Evolutionary conservation across 2,888 invertebrate genomes (phyloP), one percentile per base, ranked within the genome.

Genomic region (Spodoptera picta): DNA sequence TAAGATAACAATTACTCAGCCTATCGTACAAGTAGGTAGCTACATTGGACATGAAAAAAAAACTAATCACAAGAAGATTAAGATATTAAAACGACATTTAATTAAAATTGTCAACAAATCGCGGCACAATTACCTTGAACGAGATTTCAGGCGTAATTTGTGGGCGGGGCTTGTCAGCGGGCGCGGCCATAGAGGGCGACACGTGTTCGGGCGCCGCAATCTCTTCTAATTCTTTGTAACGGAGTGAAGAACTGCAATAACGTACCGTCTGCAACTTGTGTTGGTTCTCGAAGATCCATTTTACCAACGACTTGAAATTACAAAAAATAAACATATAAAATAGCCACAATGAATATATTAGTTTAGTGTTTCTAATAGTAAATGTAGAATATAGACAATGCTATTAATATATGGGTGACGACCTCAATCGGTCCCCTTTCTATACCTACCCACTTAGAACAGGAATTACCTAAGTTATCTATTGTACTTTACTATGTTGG

Each of bases 201-300:
- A 82, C 80, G 65, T 83, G 86, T 59, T 89, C 91, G 3, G 85
- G 84, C 60, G 83, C 72, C 14, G 82, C 77, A 67, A 75, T 89
- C 53, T 95, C 95, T 74, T 95, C 95, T 56, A 95, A 77, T 81
- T 95, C 92, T 73, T 95, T 95, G 86, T 93, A 92, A 3, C 94
- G 90, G 56, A 94, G 82, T 48, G 94, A 93, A 60, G 94, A 95
- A 82, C 96, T 96, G 89, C 96, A 96, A 77, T 92, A 90, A 14
- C 96, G 92, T 46, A 95, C 92, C 50, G 96, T 96, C 78, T 95
- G 95, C 75, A 97, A 87, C 87, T 97, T 96, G 89, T 97, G 97
- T 88, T 97, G 97, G 83, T 97, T 96, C 88, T 96, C 96, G 86
- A 97, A 95, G 73, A 97, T 93, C 95, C 96, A 95, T 91, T 95